Percentiles rank a stretch among this genome's conserved stretches.
Conservation (phyloP, 2,888 invertebrate genomes). For the Eristalinus aeneus region DNA sequence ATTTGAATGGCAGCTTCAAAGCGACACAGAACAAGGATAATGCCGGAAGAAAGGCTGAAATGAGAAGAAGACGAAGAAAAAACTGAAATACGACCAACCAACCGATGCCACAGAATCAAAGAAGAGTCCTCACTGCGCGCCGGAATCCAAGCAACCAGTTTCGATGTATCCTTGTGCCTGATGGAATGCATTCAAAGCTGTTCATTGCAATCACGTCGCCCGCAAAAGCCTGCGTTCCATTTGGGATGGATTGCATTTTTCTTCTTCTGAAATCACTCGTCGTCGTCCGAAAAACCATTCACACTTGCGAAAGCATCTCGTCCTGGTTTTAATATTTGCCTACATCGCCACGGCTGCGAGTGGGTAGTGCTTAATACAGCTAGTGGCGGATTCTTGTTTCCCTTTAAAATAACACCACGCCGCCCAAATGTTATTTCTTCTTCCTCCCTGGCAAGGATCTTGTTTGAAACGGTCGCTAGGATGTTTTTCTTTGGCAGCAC, state of each 20-base stretch:
- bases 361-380: conserved; percentile 47
- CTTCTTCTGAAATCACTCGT: background rate
- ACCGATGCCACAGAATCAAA: conserved; percentile 1
- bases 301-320: background rate
- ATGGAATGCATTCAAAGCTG: conserved; percentile 59
- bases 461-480: conserved; percentile 43
- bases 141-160: background rate
- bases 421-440: background rate
- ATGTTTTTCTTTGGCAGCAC: conserved; percentile 23
- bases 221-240: conserved; percentile 45
- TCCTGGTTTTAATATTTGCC: conserved; percentile 55
- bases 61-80: conserved; percentile 16
- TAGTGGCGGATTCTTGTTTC: background rate
- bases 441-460: conserved; percentile 39
- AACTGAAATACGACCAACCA: background rate
- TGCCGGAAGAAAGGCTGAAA: conserved; percentile 37
- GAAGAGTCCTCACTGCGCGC: background rate
- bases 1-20: conserved; percentile 56
- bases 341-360: background rate
- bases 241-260: conserved; percentile 33
- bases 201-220: conserved; percentile 46
- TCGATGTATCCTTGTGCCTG: conserved; percentile 32
- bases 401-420: background rate
- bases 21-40: conserved; percentile 56
- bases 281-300: background rate